These are phyloP conservation scores for Candidula unifasciata DNA, from an alignment of 2,888 invertebrate species.

Conservation along the genomic window DNA sequence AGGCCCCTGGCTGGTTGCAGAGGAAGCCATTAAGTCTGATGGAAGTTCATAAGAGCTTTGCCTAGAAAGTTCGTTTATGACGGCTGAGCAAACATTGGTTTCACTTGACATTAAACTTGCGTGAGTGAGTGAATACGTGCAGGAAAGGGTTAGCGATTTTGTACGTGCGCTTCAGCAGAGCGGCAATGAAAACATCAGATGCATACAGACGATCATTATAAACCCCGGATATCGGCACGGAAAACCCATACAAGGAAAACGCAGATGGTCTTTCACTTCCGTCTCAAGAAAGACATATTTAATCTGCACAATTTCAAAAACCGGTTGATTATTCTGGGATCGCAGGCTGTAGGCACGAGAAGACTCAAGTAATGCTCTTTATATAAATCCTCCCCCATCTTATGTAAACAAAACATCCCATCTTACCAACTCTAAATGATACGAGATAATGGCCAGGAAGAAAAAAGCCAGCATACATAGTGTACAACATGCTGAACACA, in stretches of 20 bases:
- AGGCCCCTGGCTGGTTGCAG: not conserved
- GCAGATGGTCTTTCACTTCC: not conserved
- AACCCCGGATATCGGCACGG: not conserved
- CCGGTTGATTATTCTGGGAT: conserved; percentile 5
- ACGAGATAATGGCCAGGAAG: too few species aligned
- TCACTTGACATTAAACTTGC: conserved; percentile 12
- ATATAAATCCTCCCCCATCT: not conserved
- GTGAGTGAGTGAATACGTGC: conserved; percentile 14
- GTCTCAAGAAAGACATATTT: not conserved
- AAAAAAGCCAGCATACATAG: too few species aligned
- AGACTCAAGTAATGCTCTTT: not conserved
- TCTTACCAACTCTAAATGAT: not conserved
- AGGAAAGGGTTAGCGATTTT: conserved; percentile 12
- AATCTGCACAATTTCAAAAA: conserved; percentile 7
- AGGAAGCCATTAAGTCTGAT: conserved; percentile 25
- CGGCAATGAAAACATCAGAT: not conserved
- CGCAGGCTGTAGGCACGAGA: not conserved
- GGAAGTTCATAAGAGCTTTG: conserved; percentile 26
- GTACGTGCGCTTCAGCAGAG: conserved; percentile 2
- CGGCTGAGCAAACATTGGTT: conserved; percentile 12
- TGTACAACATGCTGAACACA: too few species aligned
- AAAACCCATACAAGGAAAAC: not conserved
- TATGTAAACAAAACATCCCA: not conserved
- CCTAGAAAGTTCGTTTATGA: conserved; percentile 2
- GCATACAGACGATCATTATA: not conserved